Evolutionary conservation across 2,113 vertebrate species (phyloP).

Genomic region (Orycteropus afer): DNA sequence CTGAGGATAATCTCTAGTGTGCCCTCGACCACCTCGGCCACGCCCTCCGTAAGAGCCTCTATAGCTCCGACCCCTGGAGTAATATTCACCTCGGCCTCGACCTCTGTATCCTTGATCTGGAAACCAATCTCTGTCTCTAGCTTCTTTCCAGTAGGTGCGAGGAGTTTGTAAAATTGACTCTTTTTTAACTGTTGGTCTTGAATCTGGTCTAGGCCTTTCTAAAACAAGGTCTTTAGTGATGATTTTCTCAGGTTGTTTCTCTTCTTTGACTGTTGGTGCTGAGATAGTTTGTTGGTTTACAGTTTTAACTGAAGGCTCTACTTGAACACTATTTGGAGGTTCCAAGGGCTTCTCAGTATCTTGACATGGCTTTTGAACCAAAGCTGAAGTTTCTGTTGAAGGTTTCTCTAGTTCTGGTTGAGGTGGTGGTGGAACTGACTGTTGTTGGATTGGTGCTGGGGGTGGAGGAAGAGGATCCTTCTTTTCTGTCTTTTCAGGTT

Average conservation of each 20-base stretch:
- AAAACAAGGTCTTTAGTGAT: slow-evolving; percentile 82
- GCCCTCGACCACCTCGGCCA: slow-evolving; percentile 92
- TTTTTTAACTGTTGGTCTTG: slow-evolving; percentile 89
- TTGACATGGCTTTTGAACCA: slow-evolving; percentile 79
- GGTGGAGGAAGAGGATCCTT: slow-evolving; percentile 75
- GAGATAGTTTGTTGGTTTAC: slow-evolving; percentile 60
- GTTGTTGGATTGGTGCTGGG: slow-evolving; percentile 36
- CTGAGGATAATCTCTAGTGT: slow-evolving; percentile 92
- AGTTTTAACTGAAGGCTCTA: slow-evolving; percentile 75
- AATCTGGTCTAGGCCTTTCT: slow-evolving; percentile 90
- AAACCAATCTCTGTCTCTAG: slow-evolving; percentile 95
- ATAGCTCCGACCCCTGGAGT: slow-evolving; percentile 96
- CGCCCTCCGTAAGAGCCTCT: slow-evolving; percentile 95
- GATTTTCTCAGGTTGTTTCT: slow-evolving; percentile 90
- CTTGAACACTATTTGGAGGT: slow-evolving; percentile 66
- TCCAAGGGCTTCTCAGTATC: slow-evolving; percentile 74
- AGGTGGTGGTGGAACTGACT: slow-evolving; percentile 75
- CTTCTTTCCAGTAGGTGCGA: slow-evolving; percentile 93
- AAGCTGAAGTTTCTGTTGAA: slow-evolving; percentile 48
- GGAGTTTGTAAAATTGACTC: slow-evolving; percentile 88
- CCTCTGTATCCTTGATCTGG: slow-evolving; percentile 93
- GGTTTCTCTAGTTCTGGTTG: slow-evolving; percentile 86
- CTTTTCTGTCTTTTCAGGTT: slow-evolving; percentile 89
- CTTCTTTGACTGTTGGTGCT: slow-evolving; percentile 86
- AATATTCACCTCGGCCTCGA: slow-evolving; percentile 96